Conservation (phyloP, 2,113 vertebrate species). For the Chiloscyllium plagiosum region DNA sequence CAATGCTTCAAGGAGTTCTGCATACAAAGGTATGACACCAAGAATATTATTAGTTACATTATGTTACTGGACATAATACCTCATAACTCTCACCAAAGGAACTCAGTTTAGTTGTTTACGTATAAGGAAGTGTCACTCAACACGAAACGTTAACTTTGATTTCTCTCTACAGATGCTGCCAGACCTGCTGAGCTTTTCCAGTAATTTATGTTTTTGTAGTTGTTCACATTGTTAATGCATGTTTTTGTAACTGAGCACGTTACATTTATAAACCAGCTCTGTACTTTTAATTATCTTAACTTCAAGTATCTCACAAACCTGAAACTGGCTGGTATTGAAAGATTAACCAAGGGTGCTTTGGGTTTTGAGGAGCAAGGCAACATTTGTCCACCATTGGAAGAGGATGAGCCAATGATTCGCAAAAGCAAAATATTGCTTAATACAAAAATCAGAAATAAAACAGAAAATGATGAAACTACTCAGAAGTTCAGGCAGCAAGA, state of each 20-base stretch:
- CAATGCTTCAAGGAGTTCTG: background rate
- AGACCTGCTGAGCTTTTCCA: too few species aligned
- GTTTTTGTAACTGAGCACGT: background rate
- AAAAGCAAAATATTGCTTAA: background rate
- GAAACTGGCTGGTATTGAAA: background rate
- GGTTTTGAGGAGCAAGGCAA: background rate
- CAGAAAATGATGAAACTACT: too few species aligned
- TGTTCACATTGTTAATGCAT: background rate
- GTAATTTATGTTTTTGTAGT: too few species aligned
- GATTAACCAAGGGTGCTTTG: background rate
- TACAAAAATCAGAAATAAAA: too few species aligned
- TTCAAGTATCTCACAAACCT: background rate
- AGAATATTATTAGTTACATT: background rate
- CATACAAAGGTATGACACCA: background rate
- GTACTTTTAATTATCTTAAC: background rate
- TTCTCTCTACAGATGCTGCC: too few species aligned
- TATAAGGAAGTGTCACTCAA: too few species aligned
- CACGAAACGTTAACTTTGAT: too few species aligned
- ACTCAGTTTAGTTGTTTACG: background rate
- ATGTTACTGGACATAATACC: background rate
- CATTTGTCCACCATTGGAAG: background rate
- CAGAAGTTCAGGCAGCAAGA: too few species aligned
- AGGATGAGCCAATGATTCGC: background rate
- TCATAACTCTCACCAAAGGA: background rate
- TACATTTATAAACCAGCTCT: background rate